phyloP scores from a whole-genome alignment of 2,888 invertebrate species.

The Melanchra persicariae region DNA sequence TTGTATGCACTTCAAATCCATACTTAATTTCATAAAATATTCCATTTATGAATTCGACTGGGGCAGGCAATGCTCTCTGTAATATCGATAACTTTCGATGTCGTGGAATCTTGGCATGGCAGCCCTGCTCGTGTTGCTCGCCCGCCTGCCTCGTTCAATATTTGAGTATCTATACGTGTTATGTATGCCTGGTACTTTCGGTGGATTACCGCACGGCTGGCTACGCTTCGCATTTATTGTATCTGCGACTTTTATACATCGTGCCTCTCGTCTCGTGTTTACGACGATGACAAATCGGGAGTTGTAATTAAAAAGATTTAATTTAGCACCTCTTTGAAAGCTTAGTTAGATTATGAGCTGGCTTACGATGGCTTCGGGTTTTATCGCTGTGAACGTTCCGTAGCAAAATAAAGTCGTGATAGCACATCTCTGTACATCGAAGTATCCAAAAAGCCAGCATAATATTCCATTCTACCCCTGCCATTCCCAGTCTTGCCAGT shows the following conservation, averaged over 20 bases:
- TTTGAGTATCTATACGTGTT: conserved; percentile 77
- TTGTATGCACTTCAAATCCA: conserved; percentile 24
- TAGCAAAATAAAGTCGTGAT: background rate
- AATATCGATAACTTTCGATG: conserved; percentile 51
- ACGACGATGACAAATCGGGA: conserved; percentile 61
- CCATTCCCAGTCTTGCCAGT: conserved; percentile 10
- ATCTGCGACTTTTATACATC: conserved; percentile 59
- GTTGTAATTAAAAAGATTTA: conserved; percentile 61
- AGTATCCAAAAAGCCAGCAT: conserved; percentile 6
- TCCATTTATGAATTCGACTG: conserved; percentile 21
- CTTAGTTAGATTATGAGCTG: conserved; percentile 47
- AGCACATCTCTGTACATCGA: background rate
- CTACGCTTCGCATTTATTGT: conserved; percentile 67
- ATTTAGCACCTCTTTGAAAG: conserved; percentile 52
- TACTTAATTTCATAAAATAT: conserved; percentile 48
- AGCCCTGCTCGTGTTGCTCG: conserved; percentile 75
- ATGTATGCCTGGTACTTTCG: conserved; percentile 81
- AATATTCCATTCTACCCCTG: background rate
- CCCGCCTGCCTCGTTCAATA: conserved; percentile 80
- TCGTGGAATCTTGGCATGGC: conserved; percentile 60
- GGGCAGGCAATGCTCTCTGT: conserved; percentile 26
- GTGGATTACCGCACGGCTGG: conserved; percentile 77
- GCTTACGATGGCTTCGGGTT: conserved; percentile 20
- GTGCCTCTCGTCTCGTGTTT: conserved; percentile 52
- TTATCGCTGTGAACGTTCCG: conserved; percentile 6